phyloP scores from a whole-genome alignment of 2,113 vertebrate genomes.

The Hypomesus transpacificus region DNA sequence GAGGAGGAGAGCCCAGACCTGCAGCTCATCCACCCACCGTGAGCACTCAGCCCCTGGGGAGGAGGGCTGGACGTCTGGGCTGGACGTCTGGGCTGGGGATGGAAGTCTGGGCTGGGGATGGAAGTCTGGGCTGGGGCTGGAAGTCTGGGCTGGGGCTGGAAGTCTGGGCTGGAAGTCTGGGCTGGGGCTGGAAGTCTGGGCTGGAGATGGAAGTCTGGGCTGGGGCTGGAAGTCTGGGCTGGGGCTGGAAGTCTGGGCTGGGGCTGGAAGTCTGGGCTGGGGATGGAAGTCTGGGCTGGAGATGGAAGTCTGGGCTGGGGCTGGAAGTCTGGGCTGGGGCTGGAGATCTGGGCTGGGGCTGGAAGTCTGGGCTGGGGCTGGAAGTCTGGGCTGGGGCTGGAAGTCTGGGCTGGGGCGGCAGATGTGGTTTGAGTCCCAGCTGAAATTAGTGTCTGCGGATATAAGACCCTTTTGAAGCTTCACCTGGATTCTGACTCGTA shows the following conservation, averaged over 20 bases:
- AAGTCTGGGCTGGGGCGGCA: background rate
- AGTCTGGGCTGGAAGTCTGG: background rate
- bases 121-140: background rate
- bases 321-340: background rate
- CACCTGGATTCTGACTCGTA: background rate
- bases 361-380: background rate
- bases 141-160: background rate
- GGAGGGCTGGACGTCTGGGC: background rate
- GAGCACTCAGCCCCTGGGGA: slow-evolving; percentile 54
- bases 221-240: background rate
- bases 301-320: background rate
- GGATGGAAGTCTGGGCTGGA: background rate
- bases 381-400: background rate
- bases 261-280: no score
- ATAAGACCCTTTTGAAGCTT: background rate
- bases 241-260: no score
- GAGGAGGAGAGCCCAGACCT: slow-evolving; percentile 81
- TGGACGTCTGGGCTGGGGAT: no score
- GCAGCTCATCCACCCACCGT: slow-evolving; percentile 86
- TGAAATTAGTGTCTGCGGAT: no score
- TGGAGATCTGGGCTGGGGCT: background rate
- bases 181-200: background rate
- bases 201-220: background rate
- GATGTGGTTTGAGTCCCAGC: background rate
- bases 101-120: no score